Percentiles rank a stretch among this genome's conserved stretches.
phyloP scores from a whole-genome alignment of 1,140 invertebrate genomes.

The Oscheius sp. region DNA sequence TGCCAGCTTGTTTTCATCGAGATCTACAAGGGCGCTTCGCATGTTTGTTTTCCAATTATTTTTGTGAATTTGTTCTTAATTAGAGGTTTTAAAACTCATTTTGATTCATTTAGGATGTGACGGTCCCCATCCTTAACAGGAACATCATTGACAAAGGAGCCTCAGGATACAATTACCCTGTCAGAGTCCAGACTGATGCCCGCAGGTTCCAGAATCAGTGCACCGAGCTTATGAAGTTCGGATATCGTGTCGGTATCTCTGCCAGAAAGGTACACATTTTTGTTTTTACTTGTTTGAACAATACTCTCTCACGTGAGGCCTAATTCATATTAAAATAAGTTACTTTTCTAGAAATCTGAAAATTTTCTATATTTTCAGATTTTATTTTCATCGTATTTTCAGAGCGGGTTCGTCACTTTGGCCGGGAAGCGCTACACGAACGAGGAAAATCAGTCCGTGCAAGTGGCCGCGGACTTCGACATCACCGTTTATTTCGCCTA shows the following conservation, averaged over 20 bases:
- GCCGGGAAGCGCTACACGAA: slow-evolving; percentile 49
- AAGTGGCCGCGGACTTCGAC: slow-evolving; percentile 92
- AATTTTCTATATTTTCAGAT: slow-evolving; percentile 69
- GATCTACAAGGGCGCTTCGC: too few relatives aligned
- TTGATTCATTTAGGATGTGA: slow-evolving; percentile 94
- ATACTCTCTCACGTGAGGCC: too few relatives aligned
- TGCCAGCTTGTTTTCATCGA: too few relatives aligned
- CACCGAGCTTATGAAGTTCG: slow-evolving; percentile 91
- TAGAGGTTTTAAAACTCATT: slow-evolving; percentile 71
- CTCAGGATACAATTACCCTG: slow-evolving; percentile 94
- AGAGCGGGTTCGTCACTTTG: slow-evolving; percentile 79
- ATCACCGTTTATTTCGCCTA: slow-evolving; percentile 83
- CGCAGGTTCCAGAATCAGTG: slow-evolving; percentile 92
- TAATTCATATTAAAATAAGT: neutral
- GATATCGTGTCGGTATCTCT: slow-evolving; percentile 89
- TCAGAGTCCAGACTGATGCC: slow-evolving; percentile 91
- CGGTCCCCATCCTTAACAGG: slow-evolving; percentile 98
- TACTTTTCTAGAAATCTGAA: neutral
- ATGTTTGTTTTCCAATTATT: too few relatives aligned
- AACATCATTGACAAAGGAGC: slow-evolving; percentile 98
- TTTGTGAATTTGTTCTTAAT: too few relatives aligned
- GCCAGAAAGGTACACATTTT: slow-evolving; percentile 74
- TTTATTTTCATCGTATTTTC: slow-evolving; percentile 89
- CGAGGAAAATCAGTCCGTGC: slow-evolving; percentile 45
- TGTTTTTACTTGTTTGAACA: too few relatives aligned